Conservation (phyloP, 2,888 invertebrate species). For the Drosophila monieri region DNA sequence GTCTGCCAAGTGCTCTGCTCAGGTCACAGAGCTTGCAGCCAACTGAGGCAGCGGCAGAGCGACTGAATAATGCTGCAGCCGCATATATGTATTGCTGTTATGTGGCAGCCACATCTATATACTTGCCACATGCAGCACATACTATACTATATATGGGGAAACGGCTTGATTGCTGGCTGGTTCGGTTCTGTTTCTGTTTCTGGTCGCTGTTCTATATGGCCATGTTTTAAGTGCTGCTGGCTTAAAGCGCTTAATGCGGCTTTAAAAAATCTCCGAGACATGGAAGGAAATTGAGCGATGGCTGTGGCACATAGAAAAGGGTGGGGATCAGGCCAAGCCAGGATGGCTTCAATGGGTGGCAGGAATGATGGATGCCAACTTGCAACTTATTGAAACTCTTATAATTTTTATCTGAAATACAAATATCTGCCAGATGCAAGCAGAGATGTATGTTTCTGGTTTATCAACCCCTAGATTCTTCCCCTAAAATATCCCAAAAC, state of each 20-base stretch:
- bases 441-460: no score
- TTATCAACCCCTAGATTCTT: neutral
- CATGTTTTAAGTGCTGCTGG: constrained; percentile 69
- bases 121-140: constrained; percentile 1
- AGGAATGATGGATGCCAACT: neutral
- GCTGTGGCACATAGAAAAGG: neutral
- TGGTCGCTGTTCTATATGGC: constrained; percentile 54
- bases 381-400: neutral
- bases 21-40: constrained; percentile 8
- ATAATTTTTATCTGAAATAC: no score
- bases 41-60: constrained; percentile 17
- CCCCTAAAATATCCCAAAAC: neutral
- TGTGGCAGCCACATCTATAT: constrained; percentile 24
- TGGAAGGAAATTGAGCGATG: constrained; percentile 1
- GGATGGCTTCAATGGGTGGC: constrained; percentile 29
- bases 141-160: neutral
- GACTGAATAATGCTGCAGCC: constrained; percentile 35
- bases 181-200: neutral
- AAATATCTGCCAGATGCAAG: no score
- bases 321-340: constrained; percentile 22
- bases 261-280: constrained; percentile 61
- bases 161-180: neutral
- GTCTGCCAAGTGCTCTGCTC: constrained; percentile 24
- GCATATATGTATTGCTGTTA: neutral
- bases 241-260: constrained; percentile 77